These are phyloP conservation scores for Cheilosia pagana DNA, from an alignment of 2,888 invertebrate species.

Conservation along the genomic window DNA sequence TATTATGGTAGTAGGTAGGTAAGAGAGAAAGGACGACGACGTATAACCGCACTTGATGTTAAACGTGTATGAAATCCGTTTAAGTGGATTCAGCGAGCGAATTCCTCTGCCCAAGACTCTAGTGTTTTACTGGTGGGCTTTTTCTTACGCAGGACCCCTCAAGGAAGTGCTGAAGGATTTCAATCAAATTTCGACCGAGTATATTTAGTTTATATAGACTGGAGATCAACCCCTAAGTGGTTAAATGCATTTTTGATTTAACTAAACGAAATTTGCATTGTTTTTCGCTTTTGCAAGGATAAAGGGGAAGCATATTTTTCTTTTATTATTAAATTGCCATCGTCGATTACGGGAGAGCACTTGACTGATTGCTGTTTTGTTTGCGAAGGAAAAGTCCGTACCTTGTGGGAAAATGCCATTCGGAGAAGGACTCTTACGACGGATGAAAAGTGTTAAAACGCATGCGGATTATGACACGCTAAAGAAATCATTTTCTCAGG, in stretches of 20 bases:
- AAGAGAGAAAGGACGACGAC: conserved; percentile 7
- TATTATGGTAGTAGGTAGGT: conserved; percentile 1
- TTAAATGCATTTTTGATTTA: conserved; percentile 56
- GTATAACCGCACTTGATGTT: conserved; percentile 60
- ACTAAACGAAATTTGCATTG: conserved; percentile 36
- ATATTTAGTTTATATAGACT: too few species aligned
- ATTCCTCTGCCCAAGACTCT: conserved; percentile 38
- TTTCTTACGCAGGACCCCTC: conserved; percentile 35
- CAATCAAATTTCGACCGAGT: conserved; percentile 2
- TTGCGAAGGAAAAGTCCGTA: conserved; percentile 2
- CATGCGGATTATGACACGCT: conserved; percentile 68
- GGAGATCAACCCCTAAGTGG: conserved; percentile 68
- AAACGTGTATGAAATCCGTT: conserved; percentile 55
- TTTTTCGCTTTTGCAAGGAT: conserved; percentile 37
- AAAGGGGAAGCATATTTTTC: conserved; percentile 18
- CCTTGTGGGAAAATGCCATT: conserved; percentile 65
- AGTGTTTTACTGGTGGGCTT: conserved; percentile 51
- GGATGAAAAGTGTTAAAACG: conserved; percentile 62
- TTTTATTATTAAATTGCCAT: conserved; percentile 67
- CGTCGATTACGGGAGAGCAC: conserved; percentile 69
- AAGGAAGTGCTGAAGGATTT: conserved; percentile 66
- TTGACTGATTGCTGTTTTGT: conserved; percentile 75
- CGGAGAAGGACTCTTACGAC: conserved; percentile 1
- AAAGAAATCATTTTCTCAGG: conserved; percentile 57
- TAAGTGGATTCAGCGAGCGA: conserved; percentile 29